Evolutionary conservation across 1,140 invertebrate genomes (phyloP).

Genomic region (Teleogryllus occipitalis): DNA sequence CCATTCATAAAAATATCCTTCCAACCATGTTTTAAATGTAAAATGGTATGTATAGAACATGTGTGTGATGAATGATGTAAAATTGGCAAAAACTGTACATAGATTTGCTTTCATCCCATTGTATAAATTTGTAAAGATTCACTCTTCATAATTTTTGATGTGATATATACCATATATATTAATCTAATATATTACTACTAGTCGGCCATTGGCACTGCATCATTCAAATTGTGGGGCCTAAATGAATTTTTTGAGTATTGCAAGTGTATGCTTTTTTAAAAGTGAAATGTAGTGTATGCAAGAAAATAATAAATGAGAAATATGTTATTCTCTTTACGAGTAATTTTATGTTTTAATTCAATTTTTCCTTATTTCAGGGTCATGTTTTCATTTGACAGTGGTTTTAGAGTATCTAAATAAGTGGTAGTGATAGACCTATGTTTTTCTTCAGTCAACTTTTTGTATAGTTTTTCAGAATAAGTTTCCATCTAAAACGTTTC

Average conservation of each 20-base stretch:
- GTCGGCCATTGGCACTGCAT: not conserved
- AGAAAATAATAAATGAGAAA: conserved; percentile 2
- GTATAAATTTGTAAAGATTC: not conserved
- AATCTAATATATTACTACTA: not conserved
- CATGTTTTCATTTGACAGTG: no score
- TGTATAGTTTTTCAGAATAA: no score
- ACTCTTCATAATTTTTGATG: not conserved
- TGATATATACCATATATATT: not conserved
- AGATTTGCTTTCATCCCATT: not conserved
- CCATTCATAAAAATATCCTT: no score
- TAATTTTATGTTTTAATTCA: not conserved
- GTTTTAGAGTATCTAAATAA: no score
- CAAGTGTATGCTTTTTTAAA: conserved; percentile 1
- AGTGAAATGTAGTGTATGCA: not conserved
- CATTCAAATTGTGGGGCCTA: not conserved
- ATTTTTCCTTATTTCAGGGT: no score
- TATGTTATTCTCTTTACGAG: not conserved
- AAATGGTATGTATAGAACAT: not conserved
- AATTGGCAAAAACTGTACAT: not conserved
- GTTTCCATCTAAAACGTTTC: no score
- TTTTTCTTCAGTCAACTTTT: no score
- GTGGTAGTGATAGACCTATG: no score
- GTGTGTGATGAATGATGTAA: not conserved
- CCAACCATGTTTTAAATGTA: not conserved
- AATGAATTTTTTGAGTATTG: not conserved